Conservation (phyloP, 2,113 vertebrate genomes). For the Apistogramma diplotaenia region DNA sequence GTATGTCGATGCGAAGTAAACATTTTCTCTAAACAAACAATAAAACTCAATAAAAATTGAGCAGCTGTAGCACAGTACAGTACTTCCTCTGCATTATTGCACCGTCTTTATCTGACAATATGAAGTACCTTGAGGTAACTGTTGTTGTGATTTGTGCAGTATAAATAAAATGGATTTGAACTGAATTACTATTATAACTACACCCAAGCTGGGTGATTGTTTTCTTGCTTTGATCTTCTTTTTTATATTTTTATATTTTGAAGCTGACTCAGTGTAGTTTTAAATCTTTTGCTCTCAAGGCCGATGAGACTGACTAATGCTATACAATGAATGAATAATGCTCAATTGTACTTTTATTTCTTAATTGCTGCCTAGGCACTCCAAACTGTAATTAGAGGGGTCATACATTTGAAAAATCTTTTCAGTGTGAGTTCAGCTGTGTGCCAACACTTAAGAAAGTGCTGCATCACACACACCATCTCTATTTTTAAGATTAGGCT, state of each 20-base stretch:
- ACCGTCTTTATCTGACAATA: too few species aligned
- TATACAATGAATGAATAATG: conserved; percentile 13
- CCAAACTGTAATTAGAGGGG: conserved; percentile 21
- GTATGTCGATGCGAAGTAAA: too few species aligned
- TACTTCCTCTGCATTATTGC: too few species aligned
- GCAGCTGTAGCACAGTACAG: too few species aligned
- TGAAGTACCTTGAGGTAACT: too few species aligned
- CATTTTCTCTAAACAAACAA: too few species aligned
- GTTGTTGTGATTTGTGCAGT: too few species aligned
- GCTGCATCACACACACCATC: too few species aligned
- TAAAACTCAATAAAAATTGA: too few species aligned
- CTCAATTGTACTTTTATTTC: conserved; percentile 27
- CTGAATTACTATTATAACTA: background rate
- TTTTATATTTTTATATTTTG: background rate
- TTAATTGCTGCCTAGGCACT: conserved; percentile 40
- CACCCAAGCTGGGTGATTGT: background rate
- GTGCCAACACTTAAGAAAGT: background rate
- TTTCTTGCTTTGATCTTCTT: background rate
- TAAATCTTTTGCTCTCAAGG: background rate
- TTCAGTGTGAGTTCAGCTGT: conserved; percentile 3
- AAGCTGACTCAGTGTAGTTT: background rate
- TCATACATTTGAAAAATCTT: background rate
- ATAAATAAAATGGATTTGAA: too few species aligned
- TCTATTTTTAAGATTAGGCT: too few species aligned
- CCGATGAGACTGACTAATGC: conserved; percentile 10